Conservation (phyloP, 1,140 invertebrate species). For the Panulirus ornatus region DNA sequence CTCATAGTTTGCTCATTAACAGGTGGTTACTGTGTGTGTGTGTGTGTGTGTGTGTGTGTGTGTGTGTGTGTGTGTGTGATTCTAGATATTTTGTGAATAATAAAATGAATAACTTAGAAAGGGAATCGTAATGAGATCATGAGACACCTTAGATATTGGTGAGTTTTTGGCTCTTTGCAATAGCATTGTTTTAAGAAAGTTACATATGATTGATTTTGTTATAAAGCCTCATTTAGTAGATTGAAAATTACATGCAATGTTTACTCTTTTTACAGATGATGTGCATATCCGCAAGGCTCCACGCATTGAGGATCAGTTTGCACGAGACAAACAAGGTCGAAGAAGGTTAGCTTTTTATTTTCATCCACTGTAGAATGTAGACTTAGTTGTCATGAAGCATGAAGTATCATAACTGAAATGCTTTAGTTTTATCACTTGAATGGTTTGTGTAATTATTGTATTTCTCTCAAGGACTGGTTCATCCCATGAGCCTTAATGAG, state of each 20-base stretch:
- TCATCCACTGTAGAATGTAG: too few relatives aligned
- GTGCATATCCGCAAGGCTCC: conserved; percentile 83
- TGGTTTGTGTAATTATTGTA: too few relatives aligned
- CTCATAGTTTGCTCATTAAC: not conserved
- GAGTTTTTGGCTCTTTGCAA: not conserved
- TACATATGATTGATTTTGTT: not conserved
- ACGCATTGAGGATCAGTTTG: conserved; percentile 92
- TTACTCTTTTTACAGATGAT: conserved; percentile 17
- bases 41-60: conserved; percentile 33
- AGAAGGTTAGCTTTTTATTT: conserved; percentile 80
- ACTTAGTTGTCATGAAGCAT: too few relatives aligned
- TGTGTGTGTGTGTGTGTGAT: conserved; percentile 6
- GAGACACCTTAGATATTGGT: not conserved
- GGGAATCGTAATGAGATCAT: not conserved
- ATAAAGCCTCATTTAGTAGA: not conserved
- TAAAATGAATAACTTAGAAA: not conserved
- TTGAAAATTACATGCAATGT: not conserved
- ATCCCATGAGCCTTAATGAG: too few relatives aligned
- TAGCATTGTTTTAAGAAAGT: not conserved
- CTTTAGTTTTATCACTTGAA: too few relatives aligned
- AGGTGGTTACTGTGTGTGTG: not conserved
- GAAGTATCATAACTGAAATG: too few relatives aligned
- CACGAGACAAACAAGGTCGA: conserved; percentile 92
- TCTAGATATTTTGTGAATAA: not conserved
- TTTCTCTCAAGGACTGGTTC: too few relatives aligned